These are phyloP conservation scores for rabbit (Oryctolagus cuniculus) DNA, from an alignment of 2,113 vertebrate species.

Conservation along the genomic window mOryCun1.1 NC_091441.1:54487001-54487500, in stretches of 20 bases:
- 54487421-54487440: neutral
- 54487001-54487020: neutral
- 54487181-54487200: neutral
- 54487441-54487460: neutral
- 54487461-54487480: rapidly evolving
- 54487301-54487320: neutral
- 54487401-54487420: neutral
- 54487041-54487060: neutral
- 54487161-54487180: neutral
- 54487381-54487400: neutral
- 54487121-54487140: neutral
- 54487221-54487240: neutral
- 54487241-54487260: neutral
- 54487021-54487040: neutral
- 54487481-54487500: neutral
- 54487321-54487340: neutral
- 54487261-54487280: neutral
- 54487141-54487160: neutral
- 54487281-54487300: neutral
- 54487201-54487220: neutral
- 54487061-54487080: neutral
- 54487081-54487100: neutral
- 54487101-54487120: neutral
- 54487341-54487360: too few relatives aligned
- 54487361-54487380: neutral